Evolutionary conservation across 1,140 invertebrate genomes (phyloP), one percentile per base, ranked within the genome.

Genomic region (Scaptodrosophila lebanonensis): DNA sequence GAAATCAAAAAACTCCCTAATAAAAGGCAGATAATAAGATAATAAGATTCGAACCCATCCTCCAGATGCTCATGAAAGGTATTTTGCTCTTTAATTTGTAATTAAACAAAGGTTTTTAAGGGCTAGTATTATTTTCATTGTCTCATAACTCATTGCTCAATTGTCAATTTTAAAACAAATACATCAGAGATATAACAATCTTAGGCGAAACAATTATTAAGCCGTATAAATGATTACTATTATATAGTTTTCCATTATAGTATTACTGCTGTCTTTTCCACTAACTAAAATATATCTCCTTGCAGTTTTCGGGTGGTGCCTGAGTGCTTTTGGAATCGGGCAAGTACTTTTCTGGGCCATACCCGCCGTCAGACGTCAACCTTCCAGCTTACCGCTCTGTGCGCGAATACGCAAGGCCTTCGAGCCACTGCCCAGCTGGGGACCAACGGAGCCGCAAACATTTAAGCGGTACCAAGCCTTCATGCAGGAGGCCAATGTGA

Each of bases 261-360:
- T 11, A 3, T 17, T 16, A 13, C 25, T 25, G 17, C 44, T 52
- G 29, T 8, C 1, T 25, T 12, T 9, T 0, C 7, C 9, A 13
- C 15, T 20, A 17, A 27, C 33, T 79, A 58, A 79, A 42, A 66
- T 70, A 17, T 47, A 16, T 16, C 11, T 18, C 36, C 42, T 68
- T 84, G n/a, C 62, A 90, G 89, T 85, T 16, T 87, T 86, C 38
- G 91, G 91, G 22, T 91, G 91, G 91, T 82, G 86, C 3, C 52
- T 92, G 1, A 87, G 90, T n/a, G 83, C 87, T 4, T 87, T 91
- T 56, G 91, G 91, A 11, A 65, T 90, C n/a, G 43, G 89, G 0
- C 90, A 91, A 61, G 53, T 92, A 6, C 88, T 91, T 2, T 79
- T 91, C 30, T 91, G 90, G 88, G 87, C 88, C 43, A 66, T 88